Conservation (phyloP, 2,888 invertebrate species). For the Anaspis maculata region DNA sequence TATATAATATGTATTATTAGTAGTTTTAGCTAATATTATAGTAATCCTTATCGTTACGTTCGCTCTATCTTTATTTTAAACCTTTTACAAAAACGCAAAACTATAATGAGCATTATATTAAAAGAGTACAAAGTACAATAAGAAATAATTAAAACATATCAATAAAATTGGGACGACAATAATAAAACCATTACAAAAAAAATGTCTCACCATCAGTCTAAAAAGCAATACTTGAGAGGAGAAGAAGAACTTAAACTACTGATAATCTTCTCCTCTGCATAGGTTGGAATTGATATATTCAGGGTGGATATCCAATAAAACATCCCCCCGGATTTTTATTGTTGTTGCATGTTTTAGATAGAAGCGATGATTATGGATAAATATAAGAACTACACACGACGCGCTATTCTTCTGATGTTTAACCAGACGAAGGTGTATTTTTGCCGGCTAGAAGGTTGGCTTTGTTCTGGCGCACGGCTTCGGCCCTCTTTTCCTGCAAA, state of each 20-base stretch:
- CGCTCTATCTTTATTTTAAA: no score
- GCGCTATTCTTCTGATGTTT: no score
- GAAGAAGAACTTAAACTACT: slow-evolving; percentile 19
- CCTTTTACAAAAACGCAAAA: slow-evolving; percentile 12
- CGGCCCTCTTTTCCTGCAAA: slow-evolving; percentile 81
- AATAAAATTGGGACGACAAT: no score
- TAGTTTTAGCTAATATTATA: no score
- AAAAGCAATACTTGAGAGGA: slow-evolving; percentile 28
- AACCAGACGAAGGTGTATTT: slow-evolving; percentile 57
- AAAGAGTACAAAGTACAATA: no score
- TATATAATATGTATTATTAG: no score
- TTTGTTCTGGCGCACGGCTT: slow-evolving; percentile 87
- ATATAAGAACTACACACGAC: slow-evolving; percentile 15
- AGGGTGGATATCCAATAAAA: no score
- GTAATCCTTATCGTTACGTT: no score
- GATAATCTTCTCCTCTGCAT: slow-evolving; percentile 20
- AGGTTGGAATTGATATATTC: slow-evolving; percentile 15
- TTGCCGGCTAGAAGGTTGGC: slow-evolving; percentile 47
- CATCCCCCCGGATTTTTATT: no score
- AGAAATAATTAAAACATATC: no score
- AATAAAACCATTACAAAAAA: slow-evolving; percentile 12
- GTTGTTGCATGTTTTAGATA: slow-evolving; percentile 20
- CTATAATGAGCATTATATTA: slow-evolving; percentile 18
- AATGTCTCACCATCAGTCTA: slow-evolving; percentile 27
- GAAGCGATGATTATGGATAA: slow-evolving; percentile 24